These are phyloP conservation scores for Agrotis exclamationis DNA, from an alignment of 2,888 invertebrate genomes.

Conservation along the genomic window DNA sequence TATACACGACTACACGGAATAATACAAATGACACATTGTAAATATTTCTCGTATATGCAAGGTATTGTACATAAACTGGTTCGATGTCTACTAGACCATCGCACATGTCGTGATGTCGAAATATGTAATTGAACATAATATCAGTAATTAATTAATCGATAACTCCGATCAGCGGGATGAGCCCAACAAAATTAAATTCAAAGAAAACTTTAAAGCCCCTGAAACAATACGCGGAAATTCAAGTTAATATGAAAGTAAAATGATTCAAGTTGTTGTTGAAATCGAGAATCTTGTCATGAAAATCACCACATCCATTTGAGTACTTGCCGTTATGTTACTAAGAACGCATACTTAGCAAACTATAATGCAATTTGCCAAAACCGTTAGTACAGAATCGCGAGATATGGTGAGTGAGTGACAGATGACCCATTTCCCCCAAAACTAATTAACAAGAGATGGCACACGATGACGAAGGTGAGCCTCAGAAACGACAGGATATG, in stretches of 20 bases:
- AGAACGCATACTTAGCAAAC: constrained; percentile 5
- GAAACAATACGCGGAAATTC: neutral
- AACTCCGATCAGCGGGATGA: neutral
- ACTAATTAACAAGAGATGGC: constrained; percentile 47
- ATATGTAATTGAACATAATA: neutral
- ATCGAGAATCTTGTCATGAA: neutral
- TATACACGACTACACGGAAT: constrained; percentile 13
- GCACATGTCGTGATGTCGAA: neutral
- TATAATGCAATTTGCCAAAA: constrained; percentile 19
- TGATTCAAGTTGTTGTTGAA: neutral
- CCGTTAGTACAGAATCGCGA: constrained; percentile 22
- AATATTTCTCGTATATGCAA: constrained; percentile 4
- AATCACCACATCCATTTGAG: neutral
- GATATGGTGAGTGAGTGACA: constrained; percentile 47
- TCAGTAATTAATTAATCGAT: constrained; percentile 23
- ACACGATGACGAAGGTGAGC: constrained; percentile 30
- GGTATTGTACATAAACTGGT: constrained; percentile 8
- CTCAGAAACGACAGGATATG: constrained; percentile 20
- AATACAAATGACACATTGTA: constrained; percentile 16
- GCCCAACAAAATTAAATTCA: neutral
- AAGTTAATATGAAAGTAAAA: constrained; percentile 7
- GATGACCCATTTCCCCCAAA: constrained; percentile 48
- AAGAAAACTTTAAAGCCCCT: constrained; percentile 1
- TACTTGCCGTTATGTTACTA: neutral
- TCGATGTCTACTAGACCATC: neutral